Base-by-base conservation (phyloP, 2,113 vertebrate genomes). In the Hassar affinis region DNA sequence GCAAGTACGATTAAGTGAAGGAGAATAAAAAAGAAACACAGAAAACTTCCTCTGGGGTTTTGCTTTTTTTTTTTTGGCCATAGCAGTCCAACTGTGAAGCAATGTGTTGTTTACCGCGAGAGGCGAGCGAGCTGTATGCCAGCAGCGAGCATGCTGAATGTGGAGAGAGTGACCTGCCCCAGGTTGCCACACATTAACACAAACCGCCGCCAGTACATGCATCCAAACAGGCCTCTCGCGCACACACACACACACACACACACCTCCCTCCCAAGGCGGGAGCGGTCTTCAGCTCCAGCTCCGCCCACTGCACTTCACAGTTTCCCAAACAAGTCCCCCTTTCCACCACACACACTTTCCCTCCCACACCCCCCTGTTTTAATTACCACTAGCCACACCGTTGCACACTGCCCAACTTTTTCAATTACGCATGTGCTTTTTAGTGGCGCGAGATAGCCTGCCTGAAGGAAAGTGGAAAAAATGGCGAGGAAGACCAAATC, bases 31-130 rank as follows among this genome's bases (percentile, higher is more conserved):
- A 91, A 91, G 88, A 89, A 91, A 89, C 91, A 91, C 89, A 89
- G 85, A 89, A 91, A 88, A 88, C 91, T 77, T 92, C 90, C 89
- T 92, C 89, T 90, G 84, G 89, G 89, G 86, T 85, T 90, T 88
- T 74, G 82, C 82, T 89, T 89, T 86, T 85, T 90, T 88, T 83
- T 89, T 90, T 54, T 89, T 87, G 93, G 92, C 93, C 85, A 83
- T 93, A 90, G 85, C 90, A 85, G 91, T 92, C 93, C 91, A 93
- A 93, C 94, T 94, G 93, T 93, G 94, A 93, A 91, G 93, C 93
- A 94, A 94, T 94, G 93, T 94, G 93, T 95, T 94, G 93, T 95
- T 95, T 94, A 94, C 93, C 91, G 93, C 92, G 92, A 92, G 92
- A 91, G 88, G 80, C 83, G 64, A 77, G 82, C 47, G 68, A 76